Evolutionary conservation across 2,797 vertebrate species (phyloP).

Genomic region (Miichthys miiuy): DNA sequence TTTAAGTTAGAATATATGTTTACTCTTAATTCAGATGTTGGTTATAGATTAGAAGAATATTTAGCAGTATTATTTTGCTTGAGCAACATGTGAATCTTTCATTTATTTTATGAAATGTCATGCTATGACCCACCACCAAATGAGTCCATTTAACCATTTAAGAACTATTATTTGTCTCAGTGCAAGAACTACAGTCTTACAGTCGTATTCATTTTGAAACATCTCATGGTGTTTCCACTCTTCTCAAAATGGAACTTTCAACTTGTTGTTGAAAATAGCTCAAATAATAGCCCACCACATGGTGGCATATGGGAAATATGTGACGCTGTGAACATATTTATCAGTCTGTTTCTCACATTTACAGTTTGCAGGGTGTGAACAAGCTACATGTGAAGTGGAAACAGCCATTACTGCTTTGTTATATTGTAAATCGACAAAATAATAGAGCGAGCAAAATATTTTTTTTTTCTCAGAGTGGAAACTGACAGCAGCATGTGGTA

Average conservation of each 20-base stretch:
- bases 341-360: conserved; percentile 45
- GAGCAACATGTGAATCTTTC: not conserved
- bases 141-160: no score
- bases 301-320: conserved; percentile 47
- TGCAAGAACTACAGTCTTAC: no score
- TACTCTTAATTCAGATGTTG: not conserved
- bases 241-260: not conserved
- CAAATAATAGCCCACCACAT: conserved; percentile 15
- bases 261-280: not conserved
- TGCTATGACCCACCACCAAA: no score
- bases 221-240: not conserved
- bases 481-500: conserved; percentile 31
- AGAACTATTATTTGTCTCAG: not conserved
- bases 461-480: conserved; percentile 20
- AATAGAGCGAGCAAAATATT: conserved; percentile 8
- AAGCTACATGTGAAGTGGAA: conserved; percentile 39
- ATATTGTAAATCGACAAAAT: conserved; percentile 15
- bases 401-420: conserved; percentile 22
- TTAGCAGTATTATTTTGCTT: not conserved
- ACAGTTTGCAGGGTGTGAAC: conserved; percentile 60
- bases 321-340: conserved; percentile 41
- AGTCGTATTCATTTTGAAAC: not conserved
- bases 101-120: not conserved
- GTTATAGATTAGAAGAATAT: not conserved
- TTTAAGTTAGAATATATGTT: not conserved